phyloP scores from a whole-genome alignment of 2,888 invertebrate species.

The Xylocampa areola region DNA sequence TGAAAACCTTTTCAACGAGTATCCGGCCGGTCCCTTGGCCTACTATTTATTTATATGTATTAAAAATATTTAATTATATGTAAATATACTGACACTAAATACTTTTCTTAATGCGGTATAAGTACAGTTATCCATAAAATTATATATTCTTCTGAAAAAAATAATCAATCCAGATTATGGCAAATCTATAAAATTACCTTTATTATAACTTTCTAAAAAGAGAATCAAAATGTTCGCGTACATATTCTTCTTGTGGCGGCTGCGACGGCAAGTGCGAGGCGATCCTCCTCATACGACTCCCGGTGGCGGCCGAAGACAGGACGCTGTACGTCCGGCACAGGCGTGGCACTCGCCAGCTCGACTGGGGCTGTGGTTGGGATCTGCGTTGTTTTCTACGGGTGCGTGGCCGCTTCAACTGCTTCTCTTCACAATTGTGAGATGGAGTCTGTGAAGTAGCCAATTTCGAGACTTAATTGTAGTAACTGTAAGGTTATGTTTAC shows the following conservation, averaged over 20 bases:
- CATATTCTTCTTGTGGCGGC: conserved; percentile 22
- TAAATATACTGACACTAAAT: too few species aligned
- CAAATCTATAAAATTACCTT: conserved; percentile 23
- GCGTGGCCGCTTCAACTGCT: conserved; percentile 22
- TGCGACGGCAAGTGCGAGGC: conserved; percentile 10
- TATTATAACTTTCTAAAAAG: conserved; percentile 25
- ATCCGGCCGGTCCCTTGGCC: too few species aligned
- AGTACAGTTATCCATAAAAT: too few species aligned
- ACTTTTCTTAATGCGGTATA: too few species aligned
- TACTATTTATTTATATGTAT: too few species aligned
- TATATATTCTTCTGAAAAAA: neutral
- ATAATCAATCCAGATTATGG: neutral
- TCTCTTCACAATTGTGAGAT: conserved; percentile 28
- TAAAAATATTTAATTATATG: too few species aligned
- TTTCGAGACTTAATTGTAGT: neutral
- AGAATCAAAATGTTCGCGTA: conserved; percentile 31
- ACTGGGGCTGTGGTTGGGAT: conserved; percentile 22
- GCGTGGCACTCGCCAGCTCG: conserved; percentile 62
- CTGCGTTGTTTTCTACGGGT: conserved; percentile 33
- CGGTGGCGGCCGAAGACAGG: conserved; percentile 23
- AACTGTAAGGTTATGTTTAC: neutral
- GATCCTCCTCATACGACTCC: conserved; percentile 4
- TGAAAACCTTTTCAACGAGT: too few species aligned
- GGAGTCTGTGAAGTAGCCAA: conserved; percentile 24
- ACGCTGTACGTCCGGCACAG: conserved; percentile 62